phyloP scores from a whole-genome alignment of 2,113 vertebrate genomes.

The Xenopus borealis region DNA sequence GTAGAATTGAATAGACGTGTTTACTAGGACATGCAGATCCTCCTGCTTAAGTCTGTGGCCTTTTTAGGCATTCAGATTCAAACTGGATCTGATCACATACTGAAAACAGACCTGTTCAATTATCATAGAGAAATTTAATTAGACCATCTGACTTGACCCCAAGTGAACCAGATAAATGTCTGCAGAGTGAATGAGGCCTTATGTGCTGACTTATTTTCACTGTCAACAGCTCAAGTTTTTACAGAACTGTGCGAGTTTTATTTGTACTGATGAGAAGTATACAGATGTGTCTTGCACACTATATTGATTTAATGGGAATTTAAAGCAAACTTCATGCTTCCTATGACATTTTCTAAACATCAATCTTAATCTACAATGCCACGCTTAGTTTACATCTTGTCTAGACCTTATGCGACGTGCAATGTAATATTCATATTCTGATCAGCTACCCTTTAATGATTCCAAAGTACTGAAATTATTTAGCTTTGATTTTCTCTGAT shows the following conservation, averaged over 20 bases:
- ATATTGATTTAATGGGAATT: background rate
- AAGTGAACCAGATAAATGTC: too few relatives aligned
- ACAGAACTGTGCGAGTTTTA: background rate
- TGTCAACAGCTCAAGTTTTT: too few relatives aligned
- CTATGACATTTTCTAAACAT: background rate
- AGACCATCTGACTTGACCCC: too few relatives aligned
- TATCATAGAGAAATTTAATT: too few relatives aligned
- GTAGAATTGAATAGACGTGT: too few relatives aligned
- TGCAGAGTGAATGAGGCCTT: too few relatives aligned
- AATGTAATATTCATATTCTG: constrained; percentile 4
- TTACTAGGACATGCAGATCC: too few relatives aligned
- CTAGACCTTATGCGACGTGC: background rate
- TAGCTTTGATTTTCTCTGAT: background rate
- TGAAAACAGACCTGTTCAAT: too few relatives aligned
- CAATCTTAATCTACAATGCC: constrained; percentile 5
- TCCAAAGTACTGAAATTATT: background rate
- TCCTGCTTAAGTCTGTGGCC: too few relatives aligned
- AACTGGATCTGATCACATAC: too few relatives aligned
- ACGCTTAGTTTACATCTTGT: constrained; percentile 2
- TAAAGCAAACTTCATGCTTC: constrained; percentile 3
- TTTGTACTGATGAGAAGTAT: constrained; percentile 2
- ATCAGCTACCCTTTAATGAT: background rate
- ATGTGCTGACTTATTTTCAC: too few relatives aligned
- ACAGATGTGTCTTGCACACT: constrained; percentile 5
- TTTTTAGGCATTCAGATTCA: too few relatives aligned